Evolutionary conservation across 2,797 vertebrate genomes (phyloP).

Genomic region (Neostethus bicornis): DNA sequence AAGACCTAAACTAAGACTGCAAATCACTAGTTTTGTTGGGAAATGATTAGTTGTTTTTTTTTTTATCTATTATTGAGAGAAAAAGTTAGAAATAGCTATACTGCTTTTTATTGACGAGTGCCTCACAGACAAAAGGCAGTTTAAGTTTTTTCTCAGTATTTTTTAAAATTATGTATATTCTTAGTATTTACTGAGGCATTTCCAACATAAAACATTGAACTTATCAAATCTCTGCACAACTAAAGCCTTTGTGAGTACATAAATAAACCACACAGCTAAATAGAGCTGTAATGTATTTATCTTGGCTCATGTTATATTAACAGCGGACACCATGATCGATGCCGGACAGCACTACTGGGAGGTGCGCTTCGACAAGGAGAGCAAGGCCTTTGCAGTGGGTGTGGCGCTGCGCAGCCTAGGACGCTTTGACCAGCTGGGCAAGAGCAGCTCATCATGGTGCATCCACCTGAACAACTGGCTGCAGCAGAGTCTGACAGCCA

Average conservation of each 20-base stretch:
- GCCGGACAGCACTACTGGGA: conserved; percentile 95
- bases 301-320: not conserved
- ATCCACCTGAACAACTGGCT: conserved; percentile 97
- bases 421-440: conserved; percentile 93
- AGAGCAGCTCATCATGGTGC: conserved; percentile 92
- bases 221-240: not conserved
- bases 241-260: not conserved
- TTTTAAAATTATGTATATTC: not conserved
- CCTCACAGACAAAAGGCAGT: no score
- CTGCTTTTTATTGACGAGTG: not conserved
- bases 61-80: not conserved
- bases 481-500: conserved; percentile 95
- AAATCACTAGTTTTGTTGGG: no score
- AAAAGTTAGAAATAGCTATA: not conserved
- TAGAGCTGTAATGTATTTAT: not conserved
- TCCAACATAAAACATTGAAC: not conserved
- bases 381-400: conserved; percentile 91
- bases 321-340: conserved; percentile 91
- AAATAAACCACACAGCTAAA: not conserved
- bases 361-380: conserved; percentile 91
- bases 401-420: conserved; percentile 90
- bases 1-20: no score
- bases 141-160: not conserved
- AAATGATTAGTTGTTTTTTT: not conserved
- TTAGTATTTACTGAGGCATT: not conserved